phyloP scores from a whole-genome alignment of 2,113 vertebrate species.

The Cyphotilapia sp. region DNA sequence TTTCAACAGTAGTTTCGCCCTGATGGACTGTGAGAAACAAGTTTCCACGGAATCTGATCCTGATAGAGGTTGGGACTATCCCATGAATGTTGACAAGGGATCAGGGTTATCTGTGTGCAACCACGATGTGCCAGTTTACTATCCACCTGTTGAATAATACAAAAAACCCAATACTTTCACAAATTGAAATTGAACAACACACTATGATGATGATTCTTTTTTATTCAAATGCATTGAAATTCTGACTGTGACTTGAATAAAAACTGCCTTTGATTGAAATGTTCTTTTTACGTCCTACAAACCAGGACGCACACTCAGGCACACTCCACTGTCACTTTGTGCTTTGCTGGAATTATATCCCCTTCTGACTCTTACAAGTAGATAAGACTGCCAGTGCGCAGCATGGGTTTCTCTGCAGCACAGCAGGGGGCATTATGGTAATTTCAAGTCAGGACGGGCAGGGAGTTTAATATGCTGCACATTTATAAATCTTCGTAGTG shows the following conservation, averaged over 20 bases:
- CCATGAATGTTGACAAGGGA: neutral
- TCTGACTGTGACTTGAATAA: neutral
- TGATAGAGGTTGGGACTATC: neutral
- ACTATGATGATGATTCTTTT: neutral
- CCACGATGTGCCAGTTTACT: slow-evolving; percentile 44
- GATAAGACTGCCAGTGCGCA: neutral
- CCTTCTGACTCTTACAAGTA: neutral
- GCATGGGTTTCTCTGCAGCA: neutral
- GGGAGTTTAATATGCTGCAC: neutral
- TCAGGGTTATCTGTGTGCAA: slow-evolving; percentile 57
- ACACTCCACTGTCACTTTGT: neutral
- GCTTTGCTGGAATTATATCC: neutral
- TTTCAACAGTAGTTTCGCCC: slow-evolving; percentile 37
- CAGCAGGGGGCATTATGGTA: neutral
- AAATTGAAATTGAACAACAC: neutral
- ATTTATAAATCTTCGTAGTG: neutral
- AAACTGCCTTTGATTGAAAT: neutral
- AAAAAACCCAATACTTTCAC: neutral
- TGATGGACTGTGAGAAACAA: slow-evolving; percentile 46
- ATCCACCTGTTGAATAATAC: slow-evolving; percentile 23
- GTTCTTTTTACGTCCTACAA: neutral
- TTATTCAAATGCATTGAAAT: neutral
- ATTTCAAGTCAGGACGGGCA: neutral
- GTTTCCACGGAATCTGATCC: neutral
- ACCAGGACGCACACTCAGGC: neutral